These are phyloP conservation scores for Drosophila meridionalis DNA, from an alignment of 2,888 invertebrate genomes.

Conservation along the genomic window DNA sequence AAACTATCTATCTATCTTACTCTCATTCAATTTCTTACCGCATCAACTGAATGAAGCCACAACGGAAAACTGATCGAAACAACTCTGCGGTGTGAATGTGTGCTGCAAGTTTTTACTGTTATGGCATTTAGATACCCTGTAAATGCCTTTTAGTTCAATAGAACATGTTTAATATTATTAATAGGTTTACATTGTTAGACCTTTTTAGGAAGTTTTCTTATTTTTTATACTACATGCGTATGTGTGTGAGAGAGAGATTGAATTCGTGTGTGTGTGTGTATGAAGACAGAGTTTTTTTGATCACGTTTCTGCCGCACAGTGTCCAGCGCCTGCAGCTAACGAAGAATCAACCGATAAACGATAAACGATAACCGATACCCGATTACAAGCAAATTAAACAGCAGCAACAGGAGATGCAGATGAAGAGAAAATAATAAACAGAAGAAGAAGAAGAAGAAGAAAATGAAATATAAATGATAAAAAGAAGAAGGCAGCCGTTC, in stretches of 20 bases:
- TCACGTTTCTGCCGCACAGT: constrained; percentile 70
- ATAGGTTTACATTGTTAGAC: too few species aligned
- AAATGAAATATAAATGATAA: constrained; percentile 25
- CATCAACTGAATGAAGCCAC: constrained; percentile 26
- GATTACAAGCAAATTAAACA: constrained; percentile 27
- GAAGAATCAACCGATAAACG: constrained; percentile 32
- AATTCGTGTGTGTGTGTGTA: constrained; percentile 5
- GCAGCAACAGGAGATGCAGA: constrained; percentile 36
- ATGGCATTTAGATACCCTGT: not conserved
- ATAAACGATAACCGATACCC: constrained; percentile 29
- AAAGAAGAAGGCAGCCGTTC: constrained; percentile 43
- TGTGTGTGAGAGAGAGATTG: not conserved
- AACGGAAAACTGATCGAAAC: constrained; percentile 81
- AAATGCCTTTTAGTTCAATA: not conserved
- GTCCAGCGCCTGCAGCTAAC: constrained; percentile 34
- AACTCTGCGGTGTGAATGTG: constrained; percentile 77
- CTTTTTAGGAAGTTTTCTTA: not conserved
- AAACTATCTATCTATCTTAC: not conserved
- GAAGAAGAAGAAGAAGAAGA: constrained; percentile 17
- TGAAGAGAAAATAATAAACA: constrained; percentile 15
- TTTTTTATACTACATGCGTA: not conserved
- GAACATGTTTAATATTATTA: too few species aligned
- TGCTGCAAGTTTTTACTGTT: not conserved
- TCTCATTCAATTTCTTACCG: constrained; percentile 5
- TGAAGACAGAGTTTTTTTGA: constrained; percentile 82